Base-by-base conservation (phyloP, 1,140 invertebrate genomes). In the Phenacoccus solenopsis region DNA sequence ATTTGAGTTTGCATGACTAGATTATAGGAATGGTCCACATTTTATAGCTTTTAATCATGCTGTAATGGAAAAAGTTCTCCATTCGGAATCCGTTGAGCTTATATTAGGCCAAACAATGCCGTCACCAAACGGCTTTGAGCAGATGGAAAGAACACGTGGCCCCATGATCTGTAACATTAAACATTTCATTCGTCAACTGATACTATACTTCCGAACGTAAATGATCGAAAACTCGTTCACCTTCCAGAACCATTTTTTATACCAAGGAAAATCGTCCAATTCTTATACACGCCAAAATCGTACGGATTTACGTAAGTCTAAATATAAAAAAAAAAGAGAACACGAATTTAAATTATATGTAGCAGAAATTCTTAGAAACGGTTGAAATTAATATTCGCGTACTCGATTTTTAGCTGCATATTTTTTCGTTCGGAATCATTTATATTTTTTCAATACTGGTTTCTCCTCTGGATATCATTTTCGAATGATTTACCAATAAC, bases 381-480 rank as follows among this genome's bases (percentile, higher is more conserved):
- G 13, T 20, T 30, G 49, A 57, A 28, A 24, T 16, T 21, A 20
- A 57, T 25, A 70, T 70, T 74, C 75, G 82, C 80, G n/a, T n/a
- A n/a, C n/a, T 75, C 84, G 82, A n/a, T 86, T 86, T 35, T 85
- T 78, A 69, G 81, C 77, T 64, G 82, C 82, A 20, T 86, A 81
- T 59, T 87, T 83, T 75, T 86, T 84, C 83, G 82, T 76, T 96
- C 87, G 13, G 87, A 84, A 64, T 84, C 87, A 77, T 97, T 97
- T 38, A 96, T 94, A 75, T 94, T 10, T 88, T 84, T 80, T 98
- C 94, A 49, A 98, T 90, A 76, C 93, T 96, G 0, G 94, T 98
- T 81, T 98, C 93, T 13, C 93, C 94, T 73, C 82, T 83, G 9
- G 84, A 82, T 56, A 98, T 94, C 0, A 97, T 81, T 74, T 85